These are phyloP conservation scores for Drosophila nigrodunni DNA, from an alignment of 1,140 invertebrate species.

Conservation along the genomic window DNA sequence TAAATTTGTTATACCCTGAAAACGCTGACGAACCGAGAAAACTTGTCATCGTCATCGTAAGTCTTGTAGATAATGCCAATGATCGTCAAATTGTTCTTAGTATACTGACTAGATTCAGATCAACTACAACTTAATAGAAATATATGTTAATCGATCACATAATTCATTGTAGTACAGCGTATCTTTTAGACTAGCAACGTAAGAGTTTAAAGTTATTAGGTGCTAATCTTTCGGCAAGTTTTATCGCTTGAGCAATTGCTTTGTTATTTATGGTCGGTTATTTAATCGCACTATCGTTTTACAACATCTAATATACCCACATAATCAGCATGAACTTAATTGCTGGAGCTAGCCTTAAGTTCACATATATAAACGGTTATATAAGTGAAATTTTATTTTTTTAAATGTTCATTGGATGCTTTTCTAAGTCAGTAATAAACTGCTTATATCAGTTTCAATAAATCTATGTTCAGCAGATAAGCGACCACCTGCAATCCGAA, in stretches of 20 bases:
- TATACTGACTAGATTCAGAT: no score
- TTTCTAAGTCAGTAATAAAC: not conserved
- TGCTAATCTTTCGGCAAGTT: slow-evolving; percentile 20
- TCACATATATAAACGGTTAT: not conserved
- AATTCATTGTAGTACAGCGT: not conserved
- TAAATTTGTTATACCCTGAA: not conserved
- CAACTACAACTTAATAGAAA: not conserved
- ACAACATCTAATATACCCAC: slow-evolving; percentile 14
- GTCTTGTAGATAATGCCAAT: no score
- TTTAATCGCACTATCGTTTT: slow-evolving; percentile 31
- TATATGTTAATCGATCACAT: no score
- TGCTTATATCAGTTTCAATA: slow-evolving; percentile 2
- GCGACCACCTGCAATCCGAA: slow-evolving; percentile 2
- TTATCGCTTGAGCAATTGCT: slow-evolving; percentile 22
- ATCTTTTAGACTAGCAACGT: not conserved
- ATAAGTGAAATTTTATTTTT: not conserved
- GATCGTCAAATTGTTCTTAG: no score
- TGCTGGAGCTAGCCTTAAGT: not conserved
- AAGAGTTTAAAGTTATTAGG: not conserved
- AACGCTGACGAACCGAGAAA: not conserved
- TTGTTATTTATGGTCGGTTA: slow-evolving; percentile 27
- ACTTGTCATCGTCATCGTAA: no score
- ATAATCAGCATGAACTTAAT: slow-evolving; percentile 1
- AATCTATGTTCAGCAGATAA: not conserved
- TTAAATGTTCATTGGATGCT: not conserved